phyloP scores from a whole-genome alignment of 1,140 invertebrate species.

The Microplitis mediator region DNA sequence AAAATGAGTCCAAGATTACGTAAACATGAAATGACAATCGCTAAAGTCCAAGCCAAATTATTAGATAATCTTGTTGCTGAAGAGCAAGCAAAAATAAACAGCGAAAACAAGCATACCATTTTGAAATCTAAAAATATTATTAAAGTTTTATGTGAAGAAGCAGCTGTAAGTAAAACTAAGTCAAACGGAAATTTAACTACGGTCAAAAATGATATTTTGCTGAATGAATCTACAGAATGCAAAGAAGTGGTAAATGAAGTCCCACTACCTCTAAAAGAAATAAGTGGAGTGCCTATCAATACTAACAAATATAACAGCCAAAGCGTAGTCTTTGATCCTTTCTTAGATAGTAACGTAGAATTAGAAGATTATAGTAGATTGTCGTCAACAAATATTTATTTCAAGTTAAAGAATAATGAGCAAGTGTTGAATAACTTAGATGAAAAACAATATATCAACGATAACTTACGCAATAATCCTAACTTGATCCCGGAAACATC shows the following conservation, averaged over 20 bases:
- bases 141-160: not conserved
- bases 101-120: constrained; percentile 45
- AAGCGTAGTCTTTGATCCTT: too few species aligned
- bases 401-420: constrained; percentile 5
- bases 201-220: too few species aligned
- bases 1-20: constrained; percentile 51
- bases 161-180: too few species aligned
- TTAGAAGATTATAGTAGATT: too few species aligned
- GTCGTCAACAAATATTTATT: not conserved
- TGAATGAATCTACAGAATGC: too few species aligned
- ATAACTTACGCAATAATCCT: constrained; percentile 52
- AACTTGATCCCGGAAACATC: constrained; percentile 50
- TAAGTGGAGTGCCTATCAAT: too few species aligned
- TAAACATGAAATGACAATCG: constrained; percentile 48
- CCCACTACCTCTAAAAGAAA: too few species aligned
- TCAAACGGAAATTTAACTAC: too few species aligned
- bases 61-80: constrained; percentile 59
- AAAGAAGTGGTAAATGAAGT: too few species aligned
- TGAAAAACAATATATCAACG: constrained; percentile 49
- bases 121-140: constrained; percentile 39
- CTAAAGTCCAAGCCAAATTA: constrained; percentile 55
- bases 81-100: constrained; percentile 55
- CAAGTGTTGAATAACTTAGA: constrained; percentile 36
- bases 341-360: too few species aligned
- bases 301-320: too few species aligned